phyloP scores from a whole-genome alignment of 2,797 vertebrate species.

The Acridotheres tristis region DNA sequence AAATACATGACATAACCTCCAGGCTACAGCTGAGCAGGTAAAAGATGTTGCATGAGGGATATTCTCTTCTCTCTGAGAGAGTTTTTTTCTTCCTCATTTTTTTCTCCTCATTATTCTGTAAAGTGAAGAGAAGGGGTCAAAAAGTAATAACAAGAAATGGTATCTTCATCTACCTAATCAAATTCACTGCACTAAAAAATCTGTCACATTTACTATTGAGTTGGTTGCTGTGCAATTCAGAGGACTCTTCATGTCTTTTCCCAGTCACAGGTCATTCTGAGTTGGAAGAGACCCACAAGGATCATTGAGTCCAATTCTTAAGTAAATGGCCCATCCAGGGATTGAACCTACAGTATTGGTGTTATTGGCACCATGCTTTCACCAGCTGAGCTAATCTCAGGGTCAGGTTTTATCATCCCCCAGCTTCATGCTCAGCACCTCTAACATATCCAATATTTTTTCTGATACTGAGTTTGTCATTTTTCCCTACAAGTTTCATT shows the following conservation, averaged over 20 bases:
- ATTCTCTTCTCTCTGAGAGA: background rate
- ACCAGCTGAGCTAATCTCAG: background rate
- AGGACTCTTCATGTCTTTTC: background rate
- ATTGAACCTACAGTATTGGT: background rate
- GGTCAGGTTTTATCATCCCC: background rate
- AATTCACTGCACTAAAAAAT: background rate
- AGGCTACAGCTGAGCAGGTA: background rate
- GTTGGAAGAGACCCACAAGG: background rate
- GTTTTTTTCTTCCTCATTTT: fast-evolving
- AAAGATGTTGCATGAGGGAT: background rate
- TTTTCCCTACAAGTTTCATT: background rate
- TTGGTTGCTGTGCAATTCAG: background rate
- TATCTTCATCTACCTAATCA: background rate
- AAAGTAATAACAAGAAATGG: background rate
- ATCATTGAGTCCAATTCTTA: background rate
- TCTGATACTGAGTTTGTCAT: background rate
- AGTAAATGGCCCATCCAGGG: background rate
- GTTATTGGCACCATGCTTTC: background rate
- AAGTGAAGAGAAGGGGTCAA: background rate
- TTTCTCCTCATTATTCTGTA: background rate
- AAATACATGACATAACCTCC: background rate
- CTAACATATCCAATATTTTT: background rate
- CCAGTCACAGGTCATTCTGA: background rate
- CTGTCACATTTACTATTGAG: background rate
- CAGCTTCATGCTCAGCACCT: background rate